phyloP scores from a whole-genome alignment of 2,113 vertebrate genomes.

The Campylomormyrus tamandua region DNA sequence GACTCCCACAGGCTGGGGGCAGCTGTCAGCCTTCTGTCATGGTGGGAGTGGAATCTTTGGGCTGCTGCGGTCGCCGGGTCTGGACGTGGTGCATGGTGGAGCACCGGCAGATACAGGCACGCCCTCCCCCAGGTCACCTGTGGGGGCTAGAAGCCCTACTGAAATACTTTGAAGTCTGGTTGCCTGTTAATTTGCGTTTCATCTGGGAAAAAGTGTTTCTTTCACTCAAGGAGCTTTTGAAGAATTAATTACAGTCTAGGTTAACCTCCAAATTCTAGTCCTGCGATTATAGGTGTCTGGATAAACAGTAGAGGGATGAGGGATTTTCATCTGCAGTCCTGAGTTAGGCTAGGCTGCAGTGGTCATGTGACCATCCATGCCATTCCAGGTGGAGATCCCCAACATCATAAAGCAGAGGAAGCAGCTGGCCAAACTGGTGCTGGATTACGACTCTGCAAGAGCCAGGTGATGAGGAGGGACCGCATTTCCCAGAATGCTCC shows the following conservation, averaged over 20 bases:
- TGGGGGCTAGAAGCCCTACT: not conserved
- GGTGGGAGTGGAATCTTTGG: not conserved
- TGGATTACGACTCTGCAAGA: slow-evolving; percentile 92
- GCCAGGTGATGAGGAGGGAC: slow-evolving; percentile 66
- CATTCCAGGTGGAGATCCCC: slow-evolving; percentile 79
- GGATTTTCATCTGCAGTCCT: not conserved
- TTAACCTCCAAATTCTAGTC: not conserved
- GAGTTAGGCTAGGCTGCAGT: not conserved
- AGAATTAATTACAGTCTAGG: not conserved
- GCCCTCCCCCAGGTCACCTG: not conserved
- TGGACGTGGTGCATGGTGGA: not conserved
- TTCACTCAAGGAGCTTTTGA: not conserved
- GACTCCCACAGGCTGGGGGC: not conserved
- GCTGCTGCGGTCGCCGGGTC: not conserved
- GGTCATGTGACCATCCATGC: slow-evolving; percentile 10
- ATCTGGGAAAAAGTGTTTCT: not conserved
- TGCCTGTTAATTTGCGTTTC: not conserved
- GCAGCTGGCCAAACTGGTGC: slow-evolving; percentile 82
- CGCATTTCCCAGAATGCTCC: not conserved
- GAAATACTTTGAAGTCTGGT: not conserved
- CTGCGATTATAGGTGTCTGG: not conserved
- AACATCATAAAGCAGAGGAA: slow-evolving; percentile 94
- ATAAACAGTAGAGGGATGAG: not conserved
- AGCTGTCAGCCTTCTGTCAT: not conserved
- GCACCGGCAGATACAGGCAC: not conserved